These are phyloP conservation scores for Drosophila lutescens DNA, from an alignment of 2,888 invertebrate genomes.

Conservation along the genomic window DNA sequence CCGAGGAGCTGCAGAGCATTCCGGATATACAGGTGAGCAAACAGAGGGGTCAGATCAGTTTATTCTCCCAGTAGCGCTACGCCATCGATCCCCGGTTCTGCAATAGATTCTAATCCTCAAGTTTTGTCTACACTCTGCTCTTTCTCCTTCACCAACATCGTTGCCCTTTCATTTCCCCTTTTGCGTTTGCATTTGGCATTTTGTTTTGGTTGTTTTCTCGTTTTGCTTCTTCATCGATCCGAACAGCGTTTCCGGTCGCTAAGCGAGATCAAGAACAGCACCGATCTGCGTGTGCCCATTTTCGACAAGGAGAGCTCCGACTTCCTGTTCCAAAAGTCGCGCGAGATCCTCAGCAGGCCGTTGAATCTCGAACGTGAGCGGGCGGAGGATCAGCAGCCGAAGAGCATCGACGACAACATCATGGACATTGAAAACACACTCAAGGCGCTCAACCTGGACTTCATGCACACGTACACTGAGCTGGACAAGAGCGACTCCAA, in stretches of 20 bases:
- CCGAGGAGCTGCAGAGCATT: conserved; percentile 93
- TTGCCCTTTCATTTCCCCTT: conserved; percentile 50
- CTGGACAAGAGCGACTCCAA: conserved; percentile 84
- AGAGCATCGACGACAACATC: conserved; percentile 83
- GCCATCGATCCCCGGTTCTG: conserved; percentile 1
- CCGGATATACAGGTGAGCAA: conserved; percentile 93
- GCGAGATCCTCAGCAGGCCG: conserved; percentile 88
- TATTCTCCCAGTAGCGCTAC: conserved; percentile 10
- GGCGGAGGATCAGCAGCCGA: conserved; percentile 73
- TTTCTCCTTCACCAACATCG: conserved; percentile 49
- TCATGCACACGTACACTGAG: conserved; percentile 84
- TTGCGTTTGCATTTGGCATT: conserved; percentile 53
- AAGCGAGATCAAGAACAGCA: conserved; percentile 85
- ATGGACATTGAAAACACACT: conserved; percentile 84
- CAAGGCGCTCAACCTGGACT: conserved; percentile 84
- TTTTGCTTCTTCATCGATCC: conserved; percentile 32
- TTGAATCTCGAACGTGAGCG: conserved; percentile 71
- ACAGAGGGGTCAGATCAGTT: background rate
- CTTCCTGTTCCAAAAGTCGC: conserved; percentile 90
- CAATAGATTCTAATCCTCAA: conserved; percentile 56
- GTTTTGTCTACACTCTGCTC: conserved; percentile 56
- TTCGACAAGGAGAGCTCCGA: conserved; percentile 91
- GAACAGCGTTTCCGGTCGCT: conserved; percentile 85
- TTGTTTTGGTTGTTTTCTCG: conserved; percentile 52
- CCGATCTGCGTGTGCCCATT: conserved; percentile 86